Base-by-base conservation (phyloP, 2,797 vertebrate genomes). In the Acridotheres tristis region DNA sequence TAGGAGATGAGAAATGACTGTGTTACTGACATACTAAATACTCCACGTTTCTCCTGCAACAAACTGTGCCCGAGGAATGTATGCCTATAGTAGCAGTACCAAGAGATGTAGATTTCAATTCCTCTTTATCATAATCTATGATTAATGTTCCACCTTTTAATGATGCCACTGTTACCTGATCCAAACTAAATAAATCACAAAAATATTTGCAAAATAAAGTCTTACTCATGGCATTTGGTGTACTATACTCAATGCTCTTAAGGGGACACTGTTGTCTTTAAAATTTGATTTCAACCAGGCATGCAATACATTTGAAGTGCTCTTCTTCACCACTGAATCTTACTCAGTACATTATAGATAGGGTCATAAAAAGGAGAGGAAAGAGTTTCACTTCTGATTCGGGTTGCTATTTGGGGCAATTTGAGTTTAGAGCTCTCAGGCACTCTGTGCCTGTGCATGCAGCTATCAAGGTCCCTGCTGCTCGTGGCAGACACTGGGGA, bases 1-100 rank as follows among this genome's bases (percentile, higher is more conserved):
- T 66, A 32, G 45, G 74, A 92, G 89, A 90, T 68, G 93, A 96
- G 90, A 92, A 95, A 75, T 92, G 74, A 55, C 55, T 88, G 83
- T 85, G 15, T 71, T 87, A 96, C 94, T 97, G 95, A 97, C 88
- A 32, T 43, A 93, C 88, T 91, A 90, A 96, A 85, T 61, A 68
- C 55, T 72, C 36, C 65, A 78, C 5, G 3, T 94, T 93, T 88
- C 57, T 82, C 76, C 87, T 91, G 85, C 83, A 65, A 94, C 53
- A 48, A 47, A 34, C 22, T 16, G 66, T 66, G 89, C 94, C 78
- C 25, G 0, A 50, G 88, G 90, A 93, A 80, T 89, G 74, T 3
- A 7, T 69, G 66, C 66, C 63, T 78, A 26, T 42, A 62, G 59
- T 11, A 83, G 66, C 51, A 69, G 48, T 36, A 72, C 74, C 3